These are phyloP conservation scores for Gila robusta DNA, from an alignment of 2,797 vertebrate species.

Conservation along the genomic window DNA sequence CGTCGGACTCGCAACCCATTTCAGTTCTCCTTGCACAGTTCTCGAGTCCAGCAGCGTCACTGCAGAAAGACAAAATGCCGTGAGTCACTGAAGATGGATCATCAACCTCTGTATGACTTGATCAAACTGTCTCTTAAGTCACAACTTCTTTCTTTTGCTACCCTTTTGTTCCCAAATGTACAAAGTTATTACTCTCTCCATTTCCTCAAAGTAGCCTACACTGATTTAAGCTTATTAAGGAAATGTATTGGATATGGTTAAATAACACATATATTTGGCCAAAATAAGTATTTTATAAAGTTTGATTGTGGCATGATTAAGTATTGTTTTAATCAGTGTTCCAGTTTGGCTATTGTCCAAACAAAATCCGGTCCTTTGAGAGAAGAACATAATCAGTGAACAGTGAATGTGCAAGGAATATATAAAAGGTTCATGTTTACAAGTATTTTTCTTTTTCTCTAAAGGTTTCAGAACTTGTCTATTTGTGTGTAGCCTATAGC, in stretches of 20 bases:
- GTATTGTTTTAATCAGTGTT: constrained; percentile 4
- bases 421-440: not conserved
- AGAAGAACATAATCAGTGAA: not conserved
- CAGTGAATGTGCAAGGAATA: not conserved
- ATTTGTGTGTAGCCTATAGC: not conserved
- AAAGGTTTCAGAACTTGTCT: not conserved
- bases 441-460: not conserved
- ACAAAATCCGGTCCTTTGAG: not conserved
- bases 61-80: constrained; percentile 70
- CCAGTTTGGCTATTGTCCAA: not conserved
- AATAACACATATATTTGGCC: not conserved
- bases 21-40: constrained; percentile 97
- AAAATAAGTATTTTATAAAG: not conserved
- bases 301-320: not conserved
- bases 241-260: not conserved
- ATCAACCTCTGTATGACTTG: constrained; percentile 26
- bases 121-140: constrained; percentile 9
- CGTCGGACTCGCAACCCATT: constrained; percentile 96
- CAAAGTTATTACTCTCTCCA: not conserved
- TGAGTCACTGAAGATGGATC: constrained; percentile 16
- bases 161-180: not conserved
- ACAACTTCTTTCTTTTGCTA: not conserved
- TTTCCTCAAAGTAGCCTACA: not conserved
- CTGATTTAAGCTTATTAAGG: not conserved
- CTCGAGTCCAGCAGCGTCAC: constrained; percentile 98